These are phyloP conservation scores for Acholoe squamosa DNA, from an alignment of 2,888 invertebrate species.

Conservation along the genomic window DNA sequence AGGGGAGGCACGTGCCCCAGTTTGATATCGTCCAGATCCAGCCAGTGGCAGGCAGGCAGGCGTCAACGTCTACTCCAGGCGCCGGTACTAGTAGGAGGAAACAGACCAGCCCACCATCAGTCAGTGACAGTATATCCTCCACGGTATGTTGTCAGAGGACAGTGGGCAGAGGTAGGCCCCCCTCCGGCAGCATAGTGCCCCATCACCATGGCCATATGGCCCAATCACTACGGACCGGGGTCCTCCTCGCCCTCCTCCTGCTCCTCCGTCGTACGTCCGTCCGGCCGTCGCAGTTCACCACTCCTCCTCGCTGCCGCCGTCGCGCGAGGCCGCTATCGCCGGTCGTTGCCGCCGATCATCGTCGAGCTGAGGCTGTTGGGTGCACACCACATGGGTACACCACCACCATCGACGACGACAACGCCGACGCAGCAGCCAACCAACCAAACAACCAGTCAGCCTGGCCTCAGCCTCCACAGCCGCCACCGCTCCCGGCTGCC, in stretches of 20 bases:
- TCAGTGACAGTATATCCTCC: slow-evolving; percentile 4
- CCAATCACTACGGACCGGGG: not conserved
- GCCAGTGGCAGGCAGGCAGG: not conserved
- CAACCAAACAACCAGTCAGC: slow-evolving; percentile 40
- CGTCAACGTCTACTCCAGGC: not conserved
- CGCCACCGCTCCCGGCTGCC: slow-evolving; percentile 12
- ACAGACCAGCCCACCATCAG: slow-evolving; percentile 8
- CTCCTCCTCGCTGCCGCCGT: slow-evolving; percentile 34
- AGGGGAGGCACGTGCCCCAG: slow-evolving; percentile 23
- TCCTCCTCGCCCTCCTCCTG: slow-evolving; percentile 42
- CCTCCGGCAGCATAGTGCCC: not conserved
- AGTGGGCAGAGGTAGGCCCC: not conserved
- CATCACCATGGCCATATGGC: slow-evolving; percentile 34
- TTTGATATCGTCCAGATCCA: not conserved
- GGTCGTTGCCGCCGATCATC: not conserved
- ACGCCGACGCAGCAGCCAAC: slow-evolving; percentile 29
- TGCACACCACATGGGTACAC: not conserved
- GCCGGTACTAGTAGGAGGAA: not conserved
- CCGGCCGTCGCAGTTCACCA: not conserved
- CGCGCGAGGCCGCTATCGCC: not conserved
- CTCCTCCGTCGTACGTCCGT: slow-evolving; percentile 29
- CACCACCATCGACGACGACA: not conserved
- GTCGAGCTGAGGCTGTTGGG: slow-evolving; percentile 29
- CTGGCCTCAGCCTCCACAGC: not conserved
- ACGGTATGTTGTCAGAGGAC: not conserved